Evolutionary conservation across 2,113 vertebrate genomes (phyloP), one percentile per base, ranked within the genome.

Genomic region (Xenopus laevis): DNA sequence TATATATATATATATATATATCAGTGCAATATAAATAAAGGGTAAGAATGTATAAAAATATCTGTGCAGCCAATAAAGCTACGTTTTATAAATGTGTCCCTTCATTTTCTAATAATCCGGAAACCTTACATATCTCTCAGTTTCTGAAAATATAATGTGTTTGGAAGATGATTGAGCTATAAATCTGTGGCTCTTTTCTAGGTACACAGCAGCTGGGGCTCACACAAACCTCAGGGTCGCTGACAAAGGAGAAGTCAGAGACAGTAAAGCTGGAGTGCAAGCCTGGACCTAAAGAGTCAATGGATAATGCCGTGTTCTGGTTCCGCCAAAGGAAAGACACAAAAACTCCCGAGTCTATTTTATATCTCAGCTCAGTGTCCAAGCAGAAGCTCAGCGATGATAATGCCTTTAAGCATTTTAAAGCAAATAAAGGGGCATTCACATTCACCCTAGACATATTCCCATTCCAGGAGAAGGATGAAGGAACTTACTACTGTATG

Each of bases 401-500:
- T 7, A 47, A 13, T 6, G 7, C 21, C 5, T 45, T 16, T 6
- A 9, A 10, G 1, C 53, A 18, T 20, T 76, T 76, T 50, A 17
- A 0, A 53, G 5, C 59, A 27, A 20, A 7, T 0, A n/a, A 27
- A 27, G 13, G 17, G 16, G 12, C 9, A 18, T 40, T 5, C 4
- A 1, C 6, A 1, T 76, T 13, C 30, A 55, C 4, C 18, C 18
- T 76, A 27, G 27, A 17, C 1, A 63, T 69, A 13, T 10, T 63
- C 1, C 8, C 12, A n/a, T 76, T 76, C 16, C 7, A 21, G 17
- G 21, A 69, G 47, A 27, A 17, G 4, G 73, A 76, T 20, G 58
- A 76, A 45, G 73, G 65, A n/a, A 76, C 13, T 0, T 76, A 76
- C 50, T 76, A 76, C 18, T 76, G 73, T 18, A 23, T 76, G 73